A percentile compares a stretch with the other conserved stretches of the same genome.
These are phyloP conservation scores for Potamarius usumacintae DNA, from an alignment of 2,113 vertebrate genomes.

Conservation along the genomic window DNA sequence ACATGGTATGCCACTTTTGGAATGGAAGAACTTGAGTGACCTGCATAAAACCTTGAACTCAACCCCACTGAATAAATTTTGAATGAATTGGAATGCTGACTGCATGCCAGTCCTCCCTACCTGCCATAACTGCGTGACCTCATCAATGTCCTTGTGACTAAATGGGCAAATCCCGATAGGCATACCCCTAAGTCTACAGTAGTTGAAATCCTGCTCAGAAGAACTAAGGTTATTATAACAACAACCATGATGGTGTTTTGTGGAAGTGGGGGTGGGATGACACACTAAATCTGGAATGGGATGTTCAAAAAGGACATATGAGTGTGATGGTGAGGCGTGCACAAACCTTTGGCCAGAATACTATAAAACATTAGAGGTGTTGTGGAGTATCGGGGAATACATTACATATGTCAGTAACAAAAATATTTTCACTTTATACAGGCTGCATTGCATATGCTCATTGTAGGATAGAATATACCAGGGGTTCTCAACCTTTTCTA, in stretches of 20 bases:
- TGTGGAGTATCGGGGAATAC: neutral
- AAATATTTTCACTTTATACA: neutral
- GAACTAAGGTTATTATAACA: neutral
- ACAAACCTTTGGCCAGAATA: neutral
- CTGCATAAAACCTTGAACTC: neutral
- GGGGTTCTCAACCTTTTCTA: too few species aligned
- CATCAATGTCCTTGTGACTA: neutral
- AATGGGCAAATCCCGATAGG: neutral
- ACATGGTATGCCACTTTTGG: neutral
- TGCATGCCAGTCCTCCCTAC: neutral
- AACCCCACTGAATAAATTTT: neutral
- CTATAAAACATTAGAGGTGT: neutral
- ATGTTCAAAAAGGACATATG: neutral
- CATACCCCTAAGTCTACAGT: neutral
- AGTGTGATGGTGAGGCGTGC: neutral
- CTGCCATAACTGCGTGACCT: neutral
- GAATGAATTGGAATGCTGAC: neutral
- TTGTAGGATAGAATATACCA: neutral
- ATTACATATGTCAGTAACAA: neutral
- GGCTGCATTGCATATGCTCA: neutral
- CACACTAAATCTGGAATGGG: neutral
- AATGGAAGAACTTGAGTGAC: neutral
- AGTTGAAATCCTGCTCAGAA: neutral
- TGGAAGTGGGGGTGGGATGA: too few species aligned
- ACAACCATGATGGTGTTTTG: too few species aligned